A percentile compares a stretch with the other conserved stretches of the same genome.
Conservation (phyloP, 1,140 invertebrate genomes). For the Drosophila setifemur region DNA sequence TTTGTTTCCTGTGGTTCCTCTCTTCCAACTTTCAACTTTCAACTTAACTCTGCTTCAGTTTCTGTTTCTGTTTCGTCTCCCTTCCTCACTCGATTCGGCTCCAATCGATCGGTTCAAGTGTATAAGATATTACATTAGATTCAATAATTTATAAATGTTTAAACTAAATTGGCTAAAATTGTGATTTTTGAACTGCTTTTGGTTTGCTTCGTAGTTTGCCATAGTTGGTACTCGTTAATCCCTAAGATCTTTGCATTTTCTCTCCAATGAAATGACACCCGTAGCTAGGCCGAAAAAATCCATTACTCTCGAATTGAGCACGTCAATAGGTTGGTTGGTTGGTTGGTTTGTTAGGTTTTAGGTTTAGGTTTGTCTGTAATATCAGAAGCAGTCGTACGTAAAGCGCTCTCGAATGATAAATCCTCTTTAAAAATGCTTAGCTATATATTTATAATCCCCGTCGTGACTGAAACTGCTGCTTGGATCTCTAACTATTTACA, state of each 20-base stretch:
- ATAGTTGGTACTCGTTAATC: constrained; percentile 42
- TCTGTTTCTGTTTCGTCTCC: background rate
- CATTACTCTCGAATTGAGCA: constrained; percentile 58
- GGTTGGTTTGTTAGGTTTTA: constrained; percentile 2
- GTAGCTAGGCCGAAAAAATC: constrained; percentile 52
- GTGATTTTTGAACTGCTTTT: constrained; percentile 78
- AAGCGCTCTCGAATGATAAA: constrained; percentile 59
- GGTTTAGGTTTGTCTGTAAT: constrained; percentile 34
- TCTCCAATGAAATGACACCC: constrained; percentile 42
- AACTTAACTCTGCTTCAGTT: background rate
- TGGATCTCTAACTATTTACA: constrained; percentile 44
- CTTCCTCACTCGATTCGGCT: constrained; percentile 10
- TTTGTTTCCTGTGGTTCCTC: constrained; percentile 33
- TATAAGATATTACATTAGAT: constrained; percentile 58
- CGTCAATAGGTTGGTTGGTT: constrained; percentile 45
- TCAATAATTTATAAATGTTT: constrained; percentile 70
- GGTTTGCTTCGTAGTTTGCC: constrained; percentile 76
- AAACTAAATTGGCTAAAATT: constrained; percentile 80
- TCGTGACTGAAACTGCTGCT: constrained; percentile 15
- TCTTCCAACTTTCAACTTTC: constrained; percentile 8
- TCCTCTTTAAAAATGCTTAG: constrained; percentile 62
- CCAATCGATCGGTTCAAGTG: constrained; percentile 36
- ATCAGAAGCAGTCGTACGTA: constrained; percentile 65
- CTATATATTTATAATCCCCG: constrained; percentile 53
- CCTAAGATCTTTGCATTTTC: constrained; percentile 49